Base-by-base conservation (phyloP, 2,113 vertebrate species). In the Conger conger region DNA sequence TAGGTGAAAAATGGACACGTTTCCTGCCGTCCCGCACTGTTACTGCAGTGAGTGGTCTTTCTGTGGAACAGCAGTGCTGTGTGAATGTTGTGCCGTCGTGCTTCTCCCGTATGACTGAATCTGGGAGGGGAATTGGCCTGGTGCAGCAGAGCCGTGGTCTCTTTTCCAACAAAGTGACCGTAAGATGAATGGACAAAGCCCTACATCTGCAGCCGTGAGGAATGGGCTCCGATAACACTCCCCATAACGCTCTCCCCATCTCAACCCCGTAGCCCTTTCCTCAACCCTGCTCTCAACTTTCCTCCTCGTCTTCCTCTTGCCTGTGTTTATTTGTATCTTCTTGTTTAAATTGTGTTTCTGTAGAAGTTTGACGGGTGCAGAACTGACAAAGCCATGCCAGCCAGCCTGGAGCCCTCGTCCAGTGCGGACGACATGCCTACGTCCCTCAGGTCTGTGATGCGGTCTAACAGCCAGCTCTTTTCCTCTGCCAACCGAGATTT, bases 351-450 rank as follows among this genome's bases (percentile, higher is more conserved):
- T 84, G 8, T 90, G 85, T 94, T 73, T 57, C 83, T 92, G 60
- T 30, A 99, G 98, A 97, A 96, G 89, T 99, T 97, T 0, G 98
- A 99, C 91, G 96, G 96, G 91, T 99, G 95, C 89, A 97, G 97
- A 91, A 97, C 96, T 57, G 98, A 99, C 87, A 99, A 99, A 92
- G 96, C 96, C 78, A 95, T 98, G 90, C 98, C 97, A 13, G 96
- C 97, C 88, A 99, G 98, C 84, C 94, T 99, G 87, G 98, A 99
- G 83, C 98, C 98, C 0, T 99, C 97, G 0, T 97, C 96, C 86
- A 99, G 97, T 84, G 96, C 94, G 0, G 92, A 96, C 78, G 96
- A 96, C 0, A 88, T 96, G n/a, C 95, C 98, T 35, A 96, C 96
- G 60, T 97, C 96, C 86, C 93, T 99, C 1, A 98, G 97, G 98